These are phyloP conservation scores for Lemur catta DNA, from an alignment of 2,797 vertebrate species.

Conservation along the genomic window DNA sequence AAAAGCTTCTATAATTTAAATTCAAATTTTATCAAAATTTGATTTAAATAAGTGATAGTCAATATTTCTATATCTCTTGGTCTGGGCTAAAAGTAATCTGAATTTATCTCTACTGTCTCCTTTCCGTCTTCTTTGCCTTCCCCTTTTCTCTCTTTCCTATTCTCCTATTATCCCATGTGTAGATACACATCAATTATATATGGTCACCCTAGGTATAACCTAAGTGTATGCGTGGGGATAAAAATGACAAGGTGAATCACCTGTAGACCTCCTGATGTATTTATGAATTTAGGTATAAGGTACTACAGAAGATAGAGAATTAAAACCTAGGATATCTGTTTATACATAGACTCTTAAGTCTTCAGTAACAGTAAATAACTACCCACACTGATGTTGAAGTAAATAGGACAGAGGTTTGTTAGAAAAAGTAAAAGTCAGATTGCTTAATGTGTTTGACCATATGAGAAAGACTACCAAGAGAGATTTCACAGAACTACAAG, in stretches of 20 bases:
- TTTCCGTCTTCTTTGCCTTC: neutral
- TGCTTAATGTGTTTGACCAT: neutral
- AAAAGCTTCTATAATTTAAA: neutral
- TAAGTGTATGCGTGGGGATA: neutral
- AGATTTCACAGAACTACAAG: neutral
- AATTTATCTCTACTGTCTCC: neutral
- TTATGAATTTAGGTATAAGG: neutral
- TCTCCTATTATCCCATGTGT: neutral
- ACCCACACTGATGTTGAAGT: neutral
- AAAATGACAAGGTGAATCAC: neutral
- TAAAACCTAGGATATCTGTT: neutral
- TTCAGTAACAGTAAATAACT: neutral
- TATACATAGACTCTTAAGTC: neutral
- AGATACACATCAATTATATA: neutral
- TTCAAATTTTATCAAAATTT: neutral
- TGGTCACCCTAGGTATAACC: neutral
- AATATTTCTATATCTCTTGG: neutral
- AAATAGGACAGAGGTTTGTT: neutral
- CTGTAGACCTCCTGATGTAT: neutral
- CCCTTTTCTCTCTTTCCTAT: neutral
- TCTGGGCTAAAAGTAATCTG: neutral
- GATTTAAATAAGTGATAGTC: neutral
- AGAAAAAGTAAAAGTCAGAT: neutral
- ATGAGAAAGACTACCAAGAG: neutral
- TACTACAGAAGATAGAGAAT: neutral